These are phyloP conservation scores for Drosophila quinaria DNA, from an alignment of 2,888 invertebrate genomes.

Conservation along the genomic window DNA sequence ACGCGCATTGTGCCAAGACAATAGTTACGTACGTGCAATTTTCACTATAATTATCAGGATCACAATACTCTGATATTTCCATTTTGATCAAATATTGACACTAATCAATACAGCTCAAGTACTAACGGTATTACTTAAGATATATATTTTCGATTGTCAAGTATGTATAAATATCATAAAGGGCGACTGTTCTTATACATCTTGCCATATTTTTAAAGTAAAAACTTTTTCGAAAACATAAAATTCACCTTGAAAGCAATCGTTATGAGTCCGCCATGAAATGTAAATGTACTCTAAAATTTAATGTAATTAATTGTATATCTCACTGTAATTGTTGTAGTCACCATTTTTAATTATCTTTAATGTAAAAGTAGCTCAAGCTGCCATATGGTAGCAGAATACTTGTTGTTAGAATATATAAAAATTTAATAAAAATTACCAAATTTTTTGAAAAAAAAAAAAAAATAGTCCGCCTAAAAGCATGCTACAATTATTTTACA, in stretches of 20 bases:
- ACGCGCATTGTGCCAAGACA: conserved; percentile 16
- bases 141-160: neutral
- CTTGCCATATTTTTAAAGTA: neutral
- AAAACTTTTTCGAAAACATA: neutral
- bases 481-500: conserved; percentile 4
- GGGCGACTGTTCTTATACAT: neutral
- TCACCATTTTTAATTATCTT: too few species aligned
- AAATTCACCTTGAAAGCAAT: neutral
- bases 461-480: conserved; percentile 14
- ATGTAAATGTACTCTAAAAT: too few species aligned
- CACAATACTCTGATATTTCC: neutral
- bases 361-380: too few species aligned
- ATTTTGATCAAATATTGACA: conserved; percentile 29
- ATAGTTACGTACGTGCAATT: conserved; percentile 9
- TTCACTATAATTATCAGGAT: neutral
- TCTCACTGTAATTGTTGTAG: too few species aligned
- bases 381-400: too few species aligned
- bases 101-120: conserved; percentile 2
- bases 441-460: too few species aligned
- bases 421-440: too few species aligned
- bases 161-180: too few species aligned
- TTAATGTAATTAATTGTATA: too few species aligned
- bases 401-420: too few species aligned
- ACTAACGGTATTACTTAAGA: conserved; percentile 23
- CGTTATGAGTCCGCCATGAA: neutral